Evolutionary conservation across 2,113 vertebrate species (phyloP), one percentile per base, ranked within the genome.

Genomic region (Melospiza melodia): DNA sequence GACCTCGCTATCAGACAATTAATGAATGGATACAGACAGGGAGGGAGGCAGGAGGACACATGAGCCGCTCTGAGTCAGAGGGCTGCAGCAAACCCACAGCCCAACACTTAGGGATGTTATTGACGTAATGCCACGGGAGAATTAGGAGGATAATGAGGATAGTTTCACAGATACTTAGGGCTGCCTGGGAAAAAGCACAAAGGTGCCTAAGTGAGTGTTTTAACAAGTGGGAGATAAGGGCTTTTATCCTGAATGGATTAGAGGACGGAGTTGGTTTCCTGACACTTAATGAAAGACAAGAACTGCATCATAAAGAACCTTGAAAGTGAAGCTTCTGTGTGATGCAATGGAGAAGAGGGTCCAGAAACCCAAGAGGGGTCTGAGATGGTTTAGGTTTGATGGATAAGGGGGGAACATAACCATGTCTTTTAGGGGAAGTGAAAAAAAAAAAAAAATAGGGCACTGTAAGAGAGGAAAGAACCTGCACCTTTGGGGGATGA

Each of bases 71-170:
- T 55, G 80, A 84, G 76, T 73, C 77, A 54, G 31, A 77, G 67
- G 66, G 49, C 37, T 87, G 69, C 78, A 46, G 74, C 92, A 73
- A 62, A 54, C 23, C 1, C 6, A 16, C 62, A 82, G 81, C 65
- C 39, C 1, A n/a, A 57, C 81, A 37, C 67, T 89, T 83, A 51
- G 83, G 75, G 94, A 54, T 80, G 93, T 69, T 77, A 88, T 63
- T 88, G 96, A 91, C 21, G 2, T 67, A 69, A 92, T 62, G 82
- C 28, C 92, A 94, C 88, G 46, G 79, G 88, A 92, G 79, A 94
- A 93, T 92, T 96, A 88, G 73, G 58, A 93, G 88, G 75, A 80
- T 93, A 97, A 97, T 90, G 79, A 90, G 88, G 72, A 88, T 54
- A 73, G 90, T 85, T 95, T 90, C 83, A 65, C 75, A 85, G 79